A percentile compares a stretch with the other conserved stretches of the same genome.
phyloP scores from a whole-genome alignment of 92 coral and sea anemone genomes.

The Phenganax marumi region DNA sequence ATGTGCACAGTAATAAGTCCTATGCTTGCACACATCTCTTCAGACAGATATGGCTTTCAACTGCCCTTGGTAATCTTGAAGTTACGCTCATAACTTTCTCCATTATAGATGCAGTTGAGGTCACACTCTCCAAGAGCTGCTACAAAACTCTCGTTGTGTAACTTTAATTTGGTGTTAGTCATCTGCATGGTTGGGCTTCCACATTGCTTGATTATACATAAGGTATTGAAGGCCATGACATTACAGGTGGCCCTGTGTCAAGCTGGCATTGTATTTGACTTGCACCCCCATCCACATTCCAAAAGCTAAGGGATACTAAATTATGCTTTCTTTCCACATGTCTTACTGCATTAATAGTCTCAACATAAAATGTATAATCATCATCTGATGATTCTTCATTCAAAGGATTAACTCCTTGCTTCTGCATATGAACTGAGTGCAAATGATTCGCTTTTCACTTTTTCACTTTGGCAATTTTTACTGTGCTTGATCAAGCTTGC shows the following conservation, averaged over 20 bases:
- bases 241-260: background rate
- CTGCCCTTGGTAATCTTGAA: slow-evolving; percentile 18
- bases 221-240: slow-evolving; percentile 24
- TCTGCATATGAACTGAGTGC: too few species aligned
- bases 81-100: background rate
- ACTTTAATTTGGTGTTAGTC: slow-evolving; percentile 13
- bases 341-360: too few species aligned
- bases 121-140: slow-evolving; percentile 31
- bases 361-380: too few species aligned
- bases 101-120: slow-evolving; percentile 12
- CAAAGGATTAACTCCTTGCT: too few species aligned
- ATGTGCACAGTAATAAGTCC: slow-evolving; percentile 39
- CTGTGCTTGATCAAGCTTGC: too few species aligned
- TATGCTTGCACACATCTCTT: slow-evolving; percentile 23
- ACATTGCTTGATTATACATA: slow-evolving; percentile 32
- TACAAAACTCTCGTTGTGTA: slow-evolving; percentile 25
- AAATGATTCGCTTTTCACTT: too few species aligned
- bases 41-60: slow-evolving; percentile 30
- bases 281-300: too few species aligned
- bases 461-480: too few species aligned
- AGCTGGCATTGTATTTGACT: too few species aligned
- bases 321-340: too few species aligned
- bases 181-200: slow-evolving; percentile 37
- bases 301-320: too few species aligned
- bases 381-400: too few species aligned